These are phyloP conservation scores for Apocheima hispidaria DNA, from an alignment of 2,888 invertebrate species.

Conservation along the genomic window DNA sequence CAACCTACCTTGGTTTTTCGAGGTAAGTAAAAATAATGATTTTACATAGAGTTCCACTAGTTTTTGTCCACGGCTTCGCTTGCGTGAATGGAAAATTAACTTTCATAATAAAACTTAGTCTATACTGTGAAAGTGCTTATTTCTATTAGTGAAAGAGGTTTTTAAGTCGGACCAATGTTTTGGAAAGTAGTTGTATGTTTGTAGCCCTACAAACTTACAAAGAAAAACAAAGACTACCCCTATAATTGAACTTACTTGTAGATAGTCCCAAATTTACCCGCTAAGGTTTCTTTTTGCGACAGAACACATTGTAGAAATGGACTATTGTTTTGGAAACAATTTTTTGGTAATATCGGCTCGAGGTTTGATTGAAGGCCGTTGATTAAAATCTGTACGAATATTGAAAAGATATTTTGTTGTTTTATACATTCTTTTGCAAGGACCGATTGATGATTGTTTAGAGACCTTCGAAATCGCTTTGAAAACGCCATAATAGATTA, in stretches of 20 bases:
- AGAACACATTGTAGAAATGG: background rate
- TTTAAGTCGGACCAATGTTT: no score
- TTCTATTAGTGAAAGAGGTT: no score
- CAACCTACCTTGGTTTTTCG: no score
- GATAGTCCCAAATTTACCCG: background rate
- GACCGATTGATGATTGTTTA: constrained; percentile 1
- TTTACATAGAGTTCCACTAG: no score
- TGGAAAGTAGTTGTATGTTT: no score
- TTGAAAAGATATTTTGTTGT: constrained; percentile 12
- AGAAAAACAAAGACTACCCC: background rate
- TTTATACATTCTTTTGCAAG: constrained; percentile 37
- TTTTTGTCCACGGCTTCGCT: no score
- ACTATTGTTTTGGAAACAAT: constrained; percentile 21
- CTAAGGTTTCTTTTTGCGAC: constrained; percentile 8
- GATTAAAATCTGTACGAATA: constrained; percentile 30
- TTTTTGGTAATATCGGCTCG: constrained; percentile 19
- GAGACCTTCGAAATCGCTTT: background rate
- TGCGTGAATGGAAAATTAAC: no score
- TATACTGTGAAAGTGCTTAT: no score
- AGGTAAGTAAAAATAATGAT: no score
- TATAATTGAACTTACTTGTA: background rate
- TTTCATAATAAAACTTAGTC: no score
- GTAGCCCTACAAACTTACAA: no score
- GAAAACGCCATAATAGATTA: background rate
- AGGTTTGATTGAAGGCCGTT: constrained; percentile 24